Percentiles rank a stretch among this genome's conserved stretches.
These are phyloP conservation scores for Potamilus streckersoni DNA, from an alignment of 1,140 invertebrate species.

Conservation along the genomic window DNA sequence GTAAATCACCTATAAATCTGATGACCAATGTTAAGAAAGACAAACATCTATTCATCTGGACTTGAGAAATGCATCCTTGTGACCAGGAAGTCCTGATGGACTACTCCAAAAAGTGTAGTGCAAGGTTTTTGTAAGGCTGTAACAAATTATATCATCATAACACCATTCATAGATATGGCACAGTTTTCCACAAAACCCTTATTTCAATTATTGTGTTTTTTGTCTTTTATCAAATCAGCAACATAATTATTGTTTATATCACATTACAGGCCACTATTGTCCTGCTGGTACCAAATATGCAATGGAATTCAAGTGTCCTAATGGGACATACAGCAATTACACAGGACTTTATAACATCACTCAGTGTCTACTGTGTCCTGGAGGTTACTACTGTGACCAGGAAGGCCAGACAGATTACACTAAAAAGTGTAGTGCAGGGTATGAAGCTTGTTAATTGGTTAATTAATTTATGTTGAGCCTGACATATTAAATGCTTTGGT, in stretches of 20 bases:
- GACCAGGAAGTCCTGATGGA: too few relatives aligned
- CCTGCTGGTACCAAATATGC: slow-evolving; percentile 55
- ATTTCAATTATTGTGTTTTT: background rate
- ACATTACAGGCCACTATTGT: slow-evolving; percentile 59
- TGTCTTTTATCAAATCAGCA: background rate
- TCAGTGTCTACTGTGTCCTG: slow-evolving; percentile 59
- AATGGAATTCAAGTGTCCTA: slow-evolving; percentile 53
- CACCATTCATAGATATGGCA: background rate
- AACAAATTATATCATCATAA: too few relatives aligned
- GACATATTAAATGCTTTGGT: too few relatives aligned
- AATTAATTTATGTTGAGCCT: too few relatives aligned
- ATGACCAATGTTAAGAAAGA: too few relatives aligned
- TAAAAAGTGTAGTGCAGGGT: slow-evolving; percentile 58
- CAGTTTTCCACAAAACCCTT: background rate
- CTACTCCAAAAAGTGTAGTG: too few relatives aligned
- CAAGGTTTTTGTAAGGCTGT: too few relatives aligned
- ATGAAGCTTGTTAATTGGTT: slow-evolving; percentile 4
- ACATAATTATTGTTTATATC: too few relatives aligned
- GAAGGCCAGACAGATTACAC: slow-evolving; percentile 54
- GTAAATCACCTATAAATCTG: too few relatives aligned
- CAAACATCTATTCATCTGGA: too few relatives aligned
- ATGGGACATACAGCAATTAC: slow-evolving; percentile 55
- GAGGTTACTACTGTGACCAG: slow-evolving; percentile 63
- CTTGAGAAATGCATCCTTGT: too few relatives aligned
- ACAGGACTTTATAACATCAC: slow-evolving; percentile 48